Base-by-base conservation (phyloP, 2,888 invertebrate genomes). In the Hirtodrosophila trivittata region DNA sequence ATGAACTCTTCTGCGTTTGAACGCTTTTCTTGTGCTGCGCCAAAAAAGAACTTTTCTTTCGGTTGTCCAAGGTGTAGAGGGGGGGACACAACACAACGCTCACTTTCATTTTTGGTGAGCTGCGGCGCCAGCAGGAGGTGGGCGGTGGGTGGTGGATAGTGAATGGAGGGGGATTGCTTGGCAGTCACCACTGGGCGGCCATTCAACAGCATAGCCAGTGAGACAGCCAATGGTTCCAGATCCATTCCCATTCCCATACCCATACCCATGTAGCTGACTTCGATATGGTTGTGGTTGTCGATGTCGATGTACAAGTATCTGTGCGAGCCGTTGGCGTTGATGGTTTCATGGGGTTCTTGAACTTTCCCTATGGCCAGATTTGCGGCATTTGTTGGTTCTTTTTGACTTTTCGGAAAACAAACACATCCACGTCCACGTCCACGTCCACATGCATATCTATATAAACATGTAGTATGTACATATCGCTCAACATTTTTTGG, bases 331-430 rank as follows among this genome's bases (percentile, higher is more conserved):
- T 16, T 71, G 66, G 52, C 52, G 77, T 63, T 77, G 83, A 66
- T 41, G 66, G 51, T 69, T 81, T 84, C 70, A 84, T 84, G 85
- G 82, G 85, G 87, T 84, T 81, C 87, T 86, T 81, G 80, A 81
- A 81, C 80, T 81, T 86, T 81, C 51, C 55, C 59, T 47, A 49
- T 35, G 35, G 18, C 57, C 37, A 67, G 76, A 75, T 62, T 74
- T 58, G 38, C 52, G 41, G 39, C 62, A 18, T 57, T 74, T 75
- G 65, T 70, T 28, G 28, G 7, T 86, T 71, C 63, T 57, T 47
- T 63, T 68, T 60, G 39, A 41, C 54, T 42, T 63, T 43, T 32
- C 21, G 32, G 10, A 46, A 18, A 33, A 38, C 9, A 30, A 8
- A 26, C n/a, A 41, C 9, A 9, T 10, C 5, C 12, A 35, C 6